Conservation (phyloP, 2,113 vertebrate species). For the Oreochromis niloticus region DNA sequence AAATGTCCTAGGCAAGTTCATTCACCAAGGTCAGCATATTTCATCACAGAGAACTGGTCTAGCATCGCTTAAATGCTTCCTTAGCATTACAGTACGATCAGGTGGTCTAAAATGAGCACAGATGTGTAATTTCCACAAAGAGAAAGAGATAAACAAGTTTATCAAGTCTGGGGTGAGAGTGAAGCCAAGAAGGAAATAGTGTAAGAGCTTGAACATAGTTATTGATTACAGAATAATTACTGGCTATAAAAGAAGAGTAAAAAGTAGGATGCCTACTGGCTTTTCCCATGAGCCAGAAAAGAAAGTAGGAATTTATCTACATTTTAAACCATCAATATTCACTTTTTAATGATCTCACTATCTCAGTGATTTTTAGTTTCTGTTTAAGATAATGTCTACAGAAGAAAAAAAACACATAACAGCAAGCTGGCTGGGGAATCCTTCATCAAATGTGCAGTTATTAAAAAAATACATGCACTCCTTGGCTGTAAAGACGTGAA, state of each 20-base stretch:
- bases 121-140: not conserved
- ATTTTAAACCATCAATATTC: not conserved
- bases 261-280: not conserved
- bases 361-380: not conserved
- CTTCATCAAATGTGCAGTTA: not conserved
- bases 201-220: not conserved
- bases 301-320: not conserved
- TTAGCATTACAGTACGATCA: not conserved
- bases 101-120: not conserved
- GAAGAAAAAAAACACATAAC: not conserved
- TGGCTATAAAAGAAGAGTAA: not conserved
- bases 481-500: not conserved
- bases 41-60: constrained; percentile 1
- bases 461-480: not conserved
- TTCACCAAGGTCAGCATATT: constrained; percentile 22
- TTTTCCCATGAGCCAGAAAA: not conserved
- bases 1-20: constrained; percentile 33
- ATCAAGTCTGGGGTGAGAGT: not conserved
- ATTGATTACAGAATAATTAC: not conserved
- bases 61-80: not conserved
- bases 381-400: not conserved
- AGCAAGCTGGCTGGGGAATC: not conserved
- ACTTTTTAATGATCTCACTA: not conserved
- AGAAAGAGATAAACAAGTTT: not conserved
- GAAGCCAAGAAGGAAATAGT: not conserved